Evolutionary conservation across 2,797 vertebrate species (phyloP).

Genomic region (Sebastes ruberrimus): DNA sequence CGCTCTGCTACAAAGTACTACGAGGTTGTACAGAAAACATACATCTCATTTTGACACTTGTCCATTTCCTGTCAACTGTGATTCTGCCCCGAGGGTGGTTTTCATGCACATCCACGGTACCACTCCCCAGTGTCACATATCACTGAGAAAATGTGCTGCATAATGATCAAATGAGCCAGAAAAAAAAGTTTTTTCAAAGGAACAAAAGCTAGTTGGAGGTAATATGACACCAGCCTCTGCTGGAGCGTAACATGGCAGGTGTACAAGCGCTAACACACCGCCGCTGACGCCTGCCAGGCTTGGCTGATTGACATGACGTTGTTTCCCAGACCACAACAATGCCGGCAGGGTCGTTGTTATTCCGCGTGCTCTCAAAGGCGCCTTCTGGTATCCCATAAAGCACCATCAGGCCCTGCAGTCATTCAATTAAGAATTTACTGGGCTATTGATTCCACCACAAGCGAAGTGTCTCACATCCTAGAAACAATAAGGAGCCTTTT

Average conservation of each 20-base stretch:
- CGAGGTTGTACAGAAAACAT: not conserved
- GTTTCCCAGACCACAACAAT: slow-evolving; percentile 63
- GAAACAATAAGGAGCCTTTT: slow-evolving; percentile 62
- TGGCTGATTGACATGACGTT: slow-evolving; percentile 43
- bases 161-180: slow-evolving; percentile 25
- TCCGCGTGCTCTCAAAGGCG: slow-evolving; percentile 45
- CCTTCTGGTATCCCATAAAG: slow-evolving; percentile 68
- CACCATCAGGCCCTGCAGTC: slow-evolving; percentile 63
- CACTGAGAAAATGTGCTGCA: not conserved
- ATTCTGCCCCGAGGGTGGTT: not conserved
- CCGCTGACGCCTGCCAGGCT: slow-evolving; percentile 39
- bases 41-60: not conserved
- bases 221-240: slow-evolving; percentile 40
- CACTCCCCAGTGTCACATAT: slow-evolving; percentile 27
- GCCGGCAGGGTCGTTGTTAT: slow-evolving; percentile 56
- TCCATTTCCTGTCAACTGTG: slow-evolving; percentile 4
- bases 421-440: slow-evolving; percentile 78
- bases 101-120: not conserved
- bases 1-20: slow-evolving; percentile 1
- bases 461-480: slow-evolving; percentile 53
- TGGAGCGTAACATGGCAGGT: slow-evolving; percentile 46
- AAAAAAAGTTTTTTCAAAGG: slow-evolving; percentile 30
- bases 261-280: slow-evolving; percentile 18
- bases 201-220: slow-evolving; percentile 44
- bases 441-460: slow-evolving; percentile 74